phyloP scores from a whole-genome alignment of 2,797 vertebrate species.

The Sebastes vulpes region DNA sequence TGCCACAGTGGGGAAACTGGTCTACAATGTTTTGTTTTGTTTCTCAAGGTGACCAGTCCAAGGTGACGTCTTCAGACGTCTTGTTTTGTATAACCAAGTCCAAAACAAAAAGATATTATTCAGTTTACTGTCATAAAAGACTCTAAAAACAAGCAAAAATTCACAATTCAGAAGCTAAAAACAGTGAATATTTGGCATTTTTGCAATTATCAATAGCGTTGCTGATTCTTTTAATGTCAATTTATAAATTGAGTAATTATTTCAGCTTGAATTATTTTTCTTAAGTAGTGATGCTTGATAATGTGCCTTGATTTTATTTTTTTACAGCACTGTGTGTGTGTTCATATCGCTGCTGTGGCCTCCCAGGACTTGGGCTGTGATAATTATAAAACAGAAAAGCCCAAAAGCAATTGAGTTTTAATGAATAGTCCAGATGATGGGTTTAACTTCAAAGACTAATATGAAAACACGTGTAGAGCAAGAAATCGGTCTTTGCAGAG shows the following conservation, averaged over 20 bases:
- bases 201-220: background rate
- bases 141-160: background rate
- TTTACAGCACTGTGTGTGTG: background rate
- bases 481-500: conserved; percentile 10
- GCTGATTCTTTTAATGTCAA: background rate
- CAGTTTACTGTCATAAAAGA: background rate
- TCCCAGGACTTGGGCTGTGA: conserved; percentile 20
- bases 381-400: conserved; percentile 41
- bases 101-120: background rate
- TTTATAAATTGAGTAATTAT: background rate
- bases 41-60: background rate
- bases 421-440: conserved; percentile 24
- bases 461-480: conserved; percentile 25
- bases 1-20: too few relatives aligned
- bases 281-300: background rate
- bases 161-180: background rate
- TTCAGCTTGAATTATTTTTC: background rate
- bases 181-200: background rate
- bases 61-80: background rate
- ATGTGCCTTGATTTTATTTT: background rate
- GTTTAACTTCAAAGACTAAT: conserved; percentile 50
- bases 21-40: background rate
- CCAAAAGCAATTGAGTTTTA: conserved; percentile 34
- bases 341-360: conserved; percentile 14
- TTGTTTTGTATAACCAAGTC: background rate